Conservation (phyloP, 2,888 invertebrate species). For the Pseudolycoriella hygida region DNA sequence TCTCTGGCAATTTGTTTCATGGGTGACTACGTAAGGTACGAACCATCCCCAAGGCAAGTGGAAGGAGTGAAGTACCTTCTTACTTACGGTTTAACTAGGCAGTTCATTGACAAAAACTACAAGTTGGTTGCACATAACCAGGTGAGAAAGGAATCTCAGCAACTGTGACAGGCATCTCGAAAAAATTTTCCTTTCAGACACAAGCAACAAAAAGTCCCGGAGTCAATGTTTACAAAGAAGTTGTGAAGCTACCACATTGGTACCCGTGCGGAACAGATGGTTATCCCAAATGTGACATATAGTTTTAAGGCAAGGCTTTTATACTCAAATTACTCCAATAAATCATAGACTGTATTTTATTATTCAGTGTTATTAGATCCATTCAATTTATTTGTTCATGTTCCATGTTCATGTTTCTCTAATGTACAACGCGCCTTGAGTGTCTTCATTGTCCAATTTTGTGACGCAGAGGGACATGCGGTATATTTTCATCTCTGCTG, state of each 20-base stretch:
- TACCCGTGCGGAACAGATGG: conserved; percentile 20
- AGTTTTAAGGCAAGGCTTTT: no score
- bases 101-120: conserved; percentile 29
- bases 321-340: no score
- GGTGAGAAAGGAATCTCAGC: conserved; percentile 13
- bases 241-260: conserved; percentile 33
- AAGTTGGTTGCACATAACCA: conserved; percentile 35
- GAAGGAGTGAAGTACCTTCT: conserved; percentile 29
- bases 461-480: no score
- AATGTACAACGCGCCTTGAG: no score
- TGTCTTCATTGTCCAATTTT: no score
- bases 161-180: background rate
- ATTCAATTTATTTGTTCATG: no score
- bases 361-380: no score
- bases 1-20: conserved; percentile 32
- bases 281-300: conserved; percentile 17
- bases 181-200: conserved; percentile 19
- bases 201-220: conserved; percentile 32
- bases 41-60: conserved; percentile 27
- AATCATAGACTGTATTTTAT: no score
- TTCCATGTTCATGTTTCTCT: no score
- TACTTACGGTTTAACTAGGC: conserved; percentile 26
- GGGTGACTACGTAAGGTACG: conserved; percentile 30
- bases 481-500: no score
- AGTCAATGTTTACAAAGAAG: conserved; percentile 28